Conservation (phyloP, 2,797 vertebrate genomes). For the Mormyrus proboscirostris region DNA sequence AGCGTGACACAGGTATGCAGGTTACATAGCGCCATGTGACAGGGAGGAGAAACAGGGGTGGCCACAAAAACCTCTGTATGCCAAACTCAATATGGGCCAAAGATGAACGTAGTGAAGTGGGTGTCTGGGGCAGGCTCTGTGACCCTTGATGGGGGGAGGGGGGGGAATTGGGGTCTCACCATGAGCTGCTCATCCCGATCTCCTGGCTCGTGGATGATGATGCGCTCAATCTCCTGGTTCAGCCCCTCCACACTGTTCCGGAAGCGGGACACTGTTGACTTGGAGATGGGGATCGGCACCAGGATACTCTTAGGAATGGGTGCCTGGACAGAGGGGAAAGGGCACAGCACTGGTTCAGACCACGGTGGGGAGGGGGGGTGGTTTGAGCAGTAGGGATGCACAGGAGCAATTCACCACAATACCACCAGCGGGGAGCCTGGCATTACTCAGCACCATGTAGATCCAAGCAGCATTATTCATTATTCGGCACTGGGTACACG, state of each 20-base stretch:
- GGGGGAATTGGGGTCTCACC: slow-evolving; percentile 62
- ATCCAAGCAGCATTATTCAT: not conserved
- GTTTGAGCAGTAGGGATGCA: not conserved
- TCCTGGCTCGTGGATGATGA: slow-evolving; percentile 92
- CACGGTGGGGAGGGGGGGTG: not conserved
- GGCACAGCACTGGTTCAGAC: too few relatives aligned
- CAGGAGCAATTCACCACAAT: not conserved
- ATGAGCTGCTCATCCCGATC: slow-evolving; percentile 89
- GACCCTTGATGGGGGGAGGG: not conserved
- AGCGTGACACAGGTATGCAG: slow-evolving; percentile 23
- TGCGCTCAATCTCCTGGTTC: slow-evolving; percentile 96
- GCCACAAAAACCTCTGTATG: not conserved
- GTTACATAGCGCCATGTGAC: not conserved
- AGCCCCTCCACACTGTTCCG: slow-evolving; percentile 95
- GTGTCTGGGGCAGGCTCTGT: not conserved
- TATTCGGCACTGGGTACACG: not conserved
- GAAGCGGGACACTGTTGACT: slow-evolving; percentile 86
- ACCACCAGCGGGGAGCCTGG: not conserved
- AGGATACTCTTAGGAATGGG: slow-evolving; percentile 89
- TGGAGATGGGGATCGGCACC: slow-evolving; percentile 81
- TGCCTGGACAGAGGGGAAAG: slow-evolving; percentile 57
- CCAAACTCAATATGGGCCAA: not conserved
- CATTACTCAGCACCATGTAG: not conserved
- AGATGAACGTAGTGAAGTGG: not conserved
- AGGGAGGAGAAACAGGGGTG: not conserved